These are phyloP conservation scores for Platygyra sinensis DNA, from an alignment of 64 coral and sea anemone species.

Conservation along the genomic window DNA sequence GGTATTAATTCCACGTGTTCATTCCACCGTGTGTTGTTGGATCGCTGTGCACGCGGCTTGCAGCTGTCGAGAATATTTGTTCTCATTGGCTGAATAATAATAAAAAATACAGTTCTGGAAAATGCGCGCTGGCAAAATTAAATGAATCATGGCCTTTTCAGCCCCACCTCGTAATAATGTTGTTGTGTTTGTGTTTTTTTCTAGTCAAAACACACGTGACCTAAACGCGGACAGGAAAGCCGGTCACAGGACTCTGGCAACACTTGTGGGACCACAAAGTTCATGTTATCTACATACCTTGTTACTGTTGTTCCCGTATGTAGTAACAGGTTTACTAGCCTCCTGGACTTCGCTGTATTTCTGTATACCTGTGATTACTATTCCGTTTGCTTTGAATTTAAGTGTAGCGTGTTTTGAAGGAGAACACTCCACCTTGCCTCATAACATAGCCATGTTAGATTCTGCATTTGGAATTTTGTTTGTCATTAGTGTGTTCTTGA, in stretches of 20 bases:
- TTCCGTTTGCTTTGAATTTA: constrained; percentile 37
- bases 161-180: too few relatives aligned
- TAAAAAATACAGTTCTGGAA: too few relatives aligned
- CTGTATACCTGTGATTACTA: constrained; percentile 24
- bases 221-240: constrained; percentile 50
- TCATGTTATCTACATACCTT: constrained; percentile 61
- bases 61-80: too few relatives aligned
- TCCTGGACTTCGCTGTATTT: constrained; percentile 5
- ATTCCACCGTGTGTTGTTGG: too few relatives aligned
- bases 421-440: constrained; percentile 21
- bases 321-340: constrained; percentile 37
- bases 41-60: too few relatives aligned
- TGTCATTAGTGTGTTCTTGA: constrained; percentile 24
- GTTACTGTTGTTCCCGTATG: constrained; percentile 70
- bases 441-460: constrained; percentile 33
- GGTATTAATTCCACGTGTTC: too few relatives aligned
- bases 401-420: constrained; percentile 37
- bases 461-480: constrained; percentile 42
- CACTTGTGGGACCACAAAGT: constrained; percentile 58
- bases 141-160: too few relatives aligned
- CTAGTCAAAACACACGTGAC: constrained; percentile 86
- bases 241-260: constrained; percentile 65
- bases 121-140: too few relatives aligned
- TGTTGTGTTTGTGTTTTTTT: neutral
- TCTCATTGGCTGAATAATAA: too few relatives aligned